Conservation (phyloP, 2,888 invertebrate species). For the Microchrysa polita region DNA sequence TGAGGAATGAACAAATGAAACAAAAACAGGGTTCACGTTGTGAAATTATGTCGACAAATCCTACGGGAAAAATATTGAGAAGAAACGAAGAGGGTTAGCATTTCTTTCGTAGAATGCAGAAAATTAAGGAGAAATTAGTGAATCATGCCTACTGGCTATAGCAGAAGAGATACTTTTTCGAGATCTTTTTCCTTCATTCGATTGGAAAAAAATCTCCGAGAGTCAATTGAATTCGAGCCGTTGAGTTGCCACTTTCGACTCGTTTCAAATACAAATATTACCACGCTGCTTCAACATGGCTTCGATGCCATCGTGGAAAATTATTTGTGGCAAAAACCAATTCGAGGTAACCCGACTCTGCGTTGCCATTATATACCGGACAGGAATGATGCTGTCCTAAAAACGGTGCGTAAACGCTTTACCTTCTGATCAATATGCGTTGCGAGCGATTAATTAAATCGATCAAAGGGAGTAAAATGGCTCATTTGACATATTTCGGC, state of each 20-base stretch:
- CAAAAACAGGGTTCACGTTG: background rate
- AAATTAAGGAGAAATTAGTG: conserved; percentile 11
- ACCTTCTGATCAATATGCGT: conserved; percentile 50
- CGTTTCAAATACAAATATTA: background rate
- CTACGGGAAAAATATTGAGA: conserved; percentile 36
- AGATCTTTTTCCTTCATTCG: too few relatives aligned
- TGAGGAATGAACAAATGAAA: conserved; percentile 1
- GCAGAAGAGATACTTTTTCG: conserved; percentile 15
- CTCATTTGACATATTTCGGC: conserved; percentile 51
- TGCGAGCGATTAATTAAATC: conserved; percentile 51
- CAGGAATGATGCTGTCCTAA: background rate
- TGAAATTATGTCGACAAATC: conserved; percentile 29
- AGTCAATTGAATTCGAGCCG: background rate
- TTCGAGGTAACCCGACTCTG: background rate
- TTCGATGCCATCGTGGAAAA: background rate
- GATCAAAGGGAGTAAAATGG: conserved; percentile 50
- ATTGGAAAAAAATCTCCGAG: background rate
- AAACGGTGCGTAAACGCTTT: conserved; percentile 18
- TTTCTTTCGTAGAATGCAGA: background rate
- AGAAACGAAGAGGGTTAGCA: background rate
- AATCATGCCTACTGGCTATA: background rate
- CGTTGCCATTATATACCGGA: background rate
- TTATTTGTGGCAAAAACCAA: conserved; percentile 1
- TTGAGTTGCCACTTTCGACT: background rate
- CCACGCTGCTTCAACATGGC: conserved; percentile 2